phyloP scores from a whole-genome alignment of 2,113 vertebrate genomes.

The Grammomys dolichurus region DNA sequence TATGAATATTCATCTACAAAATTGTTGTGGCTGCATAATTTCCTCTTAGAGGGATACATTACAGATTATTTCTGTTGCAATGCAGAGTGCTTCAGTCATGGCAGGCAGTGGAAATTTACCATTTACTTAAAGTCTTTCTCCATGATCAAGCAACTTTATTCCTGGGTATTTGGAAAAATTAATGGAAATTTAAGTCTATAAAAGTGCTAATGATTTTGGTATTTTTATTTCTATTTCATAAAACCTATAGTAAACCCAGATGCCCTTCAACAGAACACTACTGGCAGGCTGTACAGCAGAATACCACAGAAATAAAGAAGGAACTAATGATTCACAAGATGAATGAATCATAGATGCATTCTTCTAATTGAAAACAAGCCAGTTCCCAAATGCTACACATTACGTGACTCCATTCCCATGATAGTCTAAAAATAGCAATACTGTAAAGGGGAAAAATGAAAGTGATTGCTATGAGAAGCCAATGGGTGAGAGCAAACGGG shows the following conservation, averaged over 20 bases:
- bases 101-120: not conserved
- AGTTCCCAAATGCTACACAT: not conserved
- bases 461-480: not conserved
- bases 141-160: not conserved
- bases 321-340: not conserved
- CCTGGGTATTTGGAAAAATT: not conserved
- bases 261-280: not conserved
- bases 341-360: not conserved
- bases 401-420: not conserved
- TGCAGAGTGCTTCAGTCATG: not conserved
- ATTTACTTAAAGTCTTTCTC: not conserved
- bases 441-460: not conserved
- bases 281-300: not conserved
- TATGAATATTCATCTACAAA: constrained; percentile 10
- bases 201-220: not conserved
- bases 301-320: not conserved
- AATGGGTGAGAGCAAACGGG: too few relatives aligned
- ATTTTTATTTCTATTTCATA: not conserved
- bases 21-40: not conserved
- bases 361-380: not conserved
- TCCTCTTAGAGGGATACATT: not conserved
- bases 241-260: not conserved
- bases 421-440: not conserved
- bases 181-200: not conserved
- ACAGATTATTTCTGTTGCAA: not conserved